Evolutionary conservation across 2,797 vertebrate genomes (phyloP), one percentile per base, ranked within the genome.

Genomic region (Anguilla obscura): DNA sequence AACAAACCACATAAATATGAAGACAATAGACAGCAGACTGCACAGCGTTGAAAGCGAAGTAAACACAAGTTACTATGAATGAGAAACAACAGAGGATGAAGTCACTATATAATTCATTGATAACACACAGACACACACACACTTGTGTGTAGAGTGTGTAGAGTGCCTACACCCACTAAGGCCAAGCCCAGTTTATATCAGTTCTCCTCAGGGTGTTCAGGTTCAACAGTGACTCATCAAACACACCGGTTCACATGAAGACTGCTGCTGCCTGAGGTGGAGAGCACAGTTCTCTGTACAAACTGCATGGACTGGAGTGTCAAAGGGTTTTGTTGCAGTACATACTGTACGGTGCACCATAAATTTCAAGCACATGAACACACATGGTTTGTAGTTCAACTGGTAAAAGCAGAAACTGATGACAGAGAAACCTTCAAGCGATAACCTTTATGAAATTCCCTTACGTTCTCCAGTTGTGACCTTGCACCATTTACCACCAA

Each of bases 121-220:
- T 45, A 45, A 45, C 3, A 45, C 40, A 45, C 40, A 83, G 0
- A 66, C 27, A 54, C 24, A 52, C 33, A 71, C 24, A 74, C 66
- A 74, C 21, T 27, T 50, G 21, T 21, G 85, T 3, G 30, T 69
- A 9, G 24, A 69, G 63, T 10, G 24, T n/a, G n/a, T 36, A 21
- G 76, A 85, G 16, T 79, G 88, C 54, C 76, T 58, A 40, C 71
- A 83, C 85, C 58, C 69, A n/a, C 84, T 60, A 9, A 85, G 58
- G 87, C 54, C 54, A 56, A 54, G 27, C 85, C 85, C 33, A n/a
- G 74, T n/a, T 33, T 33, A 87, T 5, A 52, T 79, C 56, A 30
- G 27, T 56, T 69, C 40, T 33, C 58, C 84, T 36, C 33, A 36
- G 54, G 84, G 84, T 24, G 50, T 50, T 84, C 24, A 58, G 50